Evolutionary conservation across 2,797 vertebrate species (phyloP).

Genomic region (Epinephelus malabaricus): DNA sequence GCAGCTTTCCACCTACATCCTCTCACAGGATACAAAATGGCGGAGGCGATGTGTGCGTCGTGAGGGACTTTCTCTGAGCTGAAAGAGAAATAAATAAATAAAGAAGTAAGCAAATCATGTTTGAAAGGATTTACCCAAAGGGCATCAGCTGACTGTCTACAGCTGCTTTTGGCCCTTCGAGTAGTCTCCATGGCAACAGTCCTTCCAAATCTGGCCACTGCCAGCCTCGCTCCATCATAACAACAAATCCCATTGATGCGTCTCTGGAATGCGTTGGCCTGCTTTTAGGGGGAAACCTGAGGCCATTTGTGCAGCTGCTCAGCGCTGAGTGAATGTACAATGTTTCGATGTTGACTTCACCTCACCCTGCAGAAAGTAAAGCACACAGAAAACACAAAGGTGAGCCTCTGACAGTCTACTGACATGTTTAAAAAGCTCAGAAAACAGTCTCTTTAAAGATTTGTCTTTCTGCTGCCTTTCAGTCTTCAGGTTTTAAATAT

Average conservation of each 20-base stretch:
- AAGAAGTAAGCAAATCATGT: conserved; percentile 73
- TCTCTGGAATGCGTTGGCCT: conserved; percentile 77
- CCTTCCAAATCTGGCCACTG: conserved; percentile 75
- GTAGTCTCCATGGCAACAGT: conserved; percentile 83
- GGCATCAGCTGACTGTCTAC: conserved; percentile 84
- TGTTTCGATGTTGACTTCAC: conserved; percentile 55
- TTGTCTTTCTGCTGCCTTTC: conserved; percentile 14
- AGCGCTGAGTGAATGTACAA: conserved; percentile 59
- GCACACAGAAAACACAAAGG: conserved; percentile 39
- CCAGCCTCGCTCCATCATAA: conserved; percentile 77
- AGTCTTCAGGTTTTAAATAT: conserved; percentile 23
- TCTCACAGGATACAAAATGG: conserved; percentile 68
- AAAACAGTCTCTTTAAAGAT: conserved; percentile 38
- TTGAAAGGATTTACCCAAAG: conserved; percentile 81
- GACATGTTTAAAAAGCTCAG: conserved; percentile 19
- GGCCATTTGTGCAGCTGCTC: conserved; percentile 76
- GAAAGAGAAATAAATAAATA: conserved; percentile 71
- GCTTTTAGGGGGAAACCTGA: conserved; percentile 74
- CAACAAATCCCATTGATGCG: conserved; percentile 83
- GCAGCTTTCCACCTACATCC: conserved; percentile 29
- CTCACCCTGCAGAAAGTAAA: conserved; percentile 41
- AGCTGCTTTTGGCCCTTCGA: conserved; percentile 80
- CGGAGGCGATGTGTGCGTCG: conserved; percentile 33
- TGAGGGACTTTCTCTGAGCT: conserved; percentile 48
- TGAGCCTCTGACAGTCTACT: conserved; percentile 34